A percentile compares a stretch with the other conserved stretches of the same genome.
Conservation (phyloP, 2,888 invertebrate species). For the Lysandra bellargus region DNA sequence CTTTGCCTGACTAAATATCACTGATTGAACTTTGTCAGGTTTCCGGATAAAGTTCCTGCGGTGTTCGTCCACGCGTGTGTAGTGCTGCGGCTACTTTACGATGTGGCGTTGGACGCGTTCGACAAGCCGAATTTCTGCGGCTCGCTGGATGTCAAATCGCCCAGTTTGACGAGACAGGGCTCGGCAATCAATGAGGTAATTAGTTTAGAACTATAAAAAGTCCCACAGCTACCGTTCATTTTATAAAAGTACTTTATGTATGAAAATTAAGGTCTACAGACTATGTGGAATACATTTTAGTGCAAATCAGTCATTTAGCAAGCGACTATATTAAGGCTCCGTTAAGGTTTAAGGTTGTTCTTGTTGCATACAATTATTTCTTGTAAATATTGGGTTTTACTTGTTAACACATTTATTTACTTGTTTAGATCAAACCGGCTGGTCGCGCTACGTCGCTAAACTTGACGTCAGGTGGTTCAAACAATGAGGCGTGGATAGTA, state of each 20-base stretch:
- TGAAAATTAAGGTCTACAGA: no score
- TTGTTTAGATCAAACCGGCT: slow-evolving; percentile 61
- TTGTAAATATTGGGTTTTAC: neutral
- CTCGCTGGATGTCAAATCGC: slow-evolving; percentile 83
- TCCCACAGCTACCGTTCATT: no score
- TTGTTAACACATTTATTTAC: neutral
- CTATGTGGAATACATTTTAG: no score
- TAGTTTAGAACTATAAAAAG: no score
- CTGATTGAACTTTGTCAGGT: slow-evolving; percentile 60
- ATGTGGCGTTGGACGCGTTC: slow-evolving; percentile 96
- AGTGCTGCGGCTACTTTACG: slow-evolving; percentile 93
- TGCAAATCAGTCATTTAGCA: no score
- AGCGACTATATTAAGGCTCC: no score
- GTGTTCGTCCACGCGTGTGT: slow-evolving; percentile 91
- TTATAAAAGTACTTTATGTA: no score
- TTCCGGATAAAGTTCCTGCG: slow-evolving; percentile 87
- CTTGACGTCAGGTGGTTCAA: slow-evolving; percentile 84
- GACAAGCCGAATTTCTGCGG: slow-evolving; percentile 91
- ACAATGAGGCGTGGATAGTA: slow-evolving; percentile 92
- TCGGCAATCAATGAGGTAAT: slow-evolving; percentile 82
- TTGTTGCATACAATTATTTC: no score
- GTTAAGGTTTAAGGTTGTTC: no score
- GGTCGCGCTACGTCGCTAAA: slow-evolving; percentile 87
- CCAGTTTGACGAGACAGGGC: slow-evolving; percentile 82
- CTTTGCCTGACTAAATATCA: neutral